These are phyloP conservation scores for Sminthurides aquaticus DNA, from an alignment of 2,888 invertebrate genomes.

Conservation along the genomic window DNA sequence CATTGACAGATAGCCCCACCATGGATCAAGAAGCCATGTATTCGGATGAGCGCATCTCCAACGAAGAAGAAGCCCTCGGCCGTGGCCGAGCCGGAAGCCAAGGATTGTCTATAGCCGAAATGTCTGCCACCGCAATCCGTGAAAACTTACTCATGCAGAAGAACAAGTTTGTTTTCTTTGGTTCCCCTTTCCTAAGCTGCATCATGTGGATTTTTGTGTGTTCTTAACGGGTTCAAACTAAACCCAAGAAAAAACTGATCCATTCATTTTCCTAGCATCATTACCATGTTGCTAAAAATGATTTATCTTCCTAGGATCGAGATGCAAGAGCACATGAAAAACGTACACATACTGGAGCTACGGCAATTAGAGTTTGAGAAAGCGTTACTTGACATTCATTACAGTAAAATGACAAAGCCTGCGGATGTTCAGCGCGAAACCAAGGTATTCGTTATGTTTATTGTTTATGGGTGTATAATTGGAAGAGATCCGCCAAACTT, in stretches of 20 bases:
- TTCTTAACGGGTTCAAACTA: no score
- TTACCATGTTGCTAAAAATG: neutral
- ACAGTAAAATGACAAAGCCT: slow-evolving; percentile 37
- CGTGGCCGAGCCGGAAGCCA: no score
- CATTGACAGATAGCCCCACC: no score
- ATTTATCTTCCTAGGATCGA: slow-evolving; percentile 27
- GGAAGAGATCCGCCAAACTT: no score
- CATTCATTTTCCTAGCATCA: neutral
- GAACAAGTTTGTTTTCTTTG: slow-evolving; percentile 27
- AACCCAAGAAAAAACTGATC: neutral
- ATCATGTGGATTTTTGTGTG: no score
- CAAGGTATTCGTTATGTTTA: slow-evolving; percentile 23
- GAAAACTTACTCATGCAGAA: slow-evolving; percentile 35
- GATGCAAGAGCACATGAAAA: slow-evolving; percentile 35
- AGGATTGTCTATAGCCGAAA: slow-evolving; percentile 29
- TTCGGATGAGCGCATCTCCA: no score
- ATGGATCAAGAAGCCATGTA: no score
- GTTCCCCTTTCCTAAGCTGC: no score
- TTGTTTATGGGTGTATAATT: neutral
- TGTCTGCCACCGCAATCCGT: slow-evolving; percentile 32
- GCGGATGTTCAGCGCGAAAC: slow-evolving; percentile 36
- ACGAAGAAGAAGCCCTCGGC: no score
- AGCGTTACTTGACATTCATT: slow-evolving; percentile 34
- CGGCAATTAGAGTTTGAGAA: slow-evolving; percentile 40
- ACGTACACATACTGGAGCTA: slow-evolving; percentile 32